Base-by-base conservation (phyloP, 2,113 vertebrate genomes). In the Callipepla squamata region DNA sequence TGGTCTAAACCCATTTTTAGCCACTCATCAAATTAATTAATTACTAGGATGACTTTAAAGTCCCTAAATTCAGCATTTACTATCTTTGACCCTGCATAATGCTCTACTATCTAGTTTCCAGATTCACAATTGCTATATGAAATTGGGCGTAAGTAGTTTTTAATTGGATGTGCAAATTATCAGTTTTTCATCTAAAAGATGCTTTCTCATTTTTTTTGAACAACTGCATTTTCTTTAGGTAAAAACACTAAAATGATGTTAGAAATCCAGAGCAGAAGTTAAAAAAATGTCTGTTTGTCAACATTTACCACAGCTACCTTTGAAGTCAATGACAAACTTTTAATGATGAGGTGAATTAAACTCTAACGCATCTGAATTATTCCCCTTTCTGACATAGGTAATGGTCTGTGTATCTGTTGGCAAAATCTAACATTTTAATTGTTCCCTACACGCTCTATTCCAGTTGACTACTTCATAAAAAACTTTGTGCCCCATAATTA, bases 11-110 rank as follows among this genome's bases (percentile, higher is more conserved):
- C 81, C 53, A 91, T 62, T 66, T 94, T 95, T 92, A 89, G 85
- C 57, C 26, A 6, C 93, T 91, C 86, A 92, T 94, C 85, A 94
- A 92, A 90, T 93, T 88, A 93, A 95, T 94, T 92, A 94, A 95
- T 90, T 91, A 76, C 68, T 67, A 81, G 82, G 66, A 53, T 77
- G 53, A 85, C 34, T 90, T 87, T 75, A 89, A 79, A 75, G 77
- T 95, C 61, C 53, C 68, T 70, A 51, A 4, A 1, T 94, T 87
- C 74, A 80, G 53, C 47, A 47, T 87, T 95, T 92, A 48, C 80
- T 93, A 40, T 89, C 86, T 92, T 95, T 90, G 83, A 77, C 69
- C 50, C 67, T 90, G 78, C 34, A 85, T 44, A 40, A 85, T 1
- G 0, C 36, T 79, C 12, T 92, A 2, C 91, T 93, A 81, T 93